Base-by-base conservation (phyloP, 2,888 invertebrate species). In the Ptychoptera contaminata region DNA sequence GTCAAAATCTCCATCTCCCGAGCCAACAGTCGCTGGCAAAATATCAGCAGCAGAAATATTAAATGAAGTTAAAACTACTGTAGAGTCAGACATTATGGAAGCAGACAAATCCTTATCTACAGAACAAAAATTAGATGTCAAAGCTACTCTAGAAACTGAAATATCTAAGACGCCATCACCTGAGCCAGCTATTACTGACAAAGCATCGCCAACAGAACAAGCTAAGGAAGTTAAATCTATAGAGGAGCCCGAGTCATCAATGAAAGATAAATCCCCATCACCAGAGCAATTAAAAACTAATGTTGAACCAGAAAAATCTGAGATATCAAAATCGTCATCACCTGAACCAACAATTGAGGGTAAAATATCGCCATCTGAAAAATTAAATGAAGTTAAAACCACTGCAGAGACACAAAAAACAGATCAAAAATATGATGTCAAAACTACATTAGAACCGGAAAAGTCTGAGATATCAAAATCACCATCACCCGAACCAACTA, bases 361-460 rank as follows among this genome's bases (percentile, higher is more conserved):
- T 23, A 36, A 37, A 11, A 2, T 30, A 16, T 11, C 41, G 12
- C 10, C 49, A 1, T 49, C 49, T 37, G 49, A 44, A 40, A 56
- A 55, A 6, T 45, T 42, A 14, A 1, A 51, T 46, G 1, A 52
- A 46, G 48, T 50, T 29, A 14, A 40, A 16, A 10, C 8, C 9
- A 23, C 10, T 6, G n/a, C 38, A 23, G n/a, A 38, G 30, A 2
- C 14, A 6, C 37, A 16, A 10, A 11, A 4, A 38, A 10, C 9
- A 7, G 9, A 31, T n/a, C n/a, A n/a, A n/a, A n/a, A n/a, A n/a
- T n/a, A 51, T 46, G 1, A 52, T 46, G 48, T 50, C 31, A 12
- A 40, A 0, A 50, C 51, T 1, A 16, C 50, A 0, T 48, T 45
- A 8, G 51, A 50, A 14, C 54, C 53, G 1, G 42, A 50, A 47